Evolutionary conservation across 1,140 invertebrate species (phyloP).

Genomic region (Ctenoplectra terminalis): DNA sequence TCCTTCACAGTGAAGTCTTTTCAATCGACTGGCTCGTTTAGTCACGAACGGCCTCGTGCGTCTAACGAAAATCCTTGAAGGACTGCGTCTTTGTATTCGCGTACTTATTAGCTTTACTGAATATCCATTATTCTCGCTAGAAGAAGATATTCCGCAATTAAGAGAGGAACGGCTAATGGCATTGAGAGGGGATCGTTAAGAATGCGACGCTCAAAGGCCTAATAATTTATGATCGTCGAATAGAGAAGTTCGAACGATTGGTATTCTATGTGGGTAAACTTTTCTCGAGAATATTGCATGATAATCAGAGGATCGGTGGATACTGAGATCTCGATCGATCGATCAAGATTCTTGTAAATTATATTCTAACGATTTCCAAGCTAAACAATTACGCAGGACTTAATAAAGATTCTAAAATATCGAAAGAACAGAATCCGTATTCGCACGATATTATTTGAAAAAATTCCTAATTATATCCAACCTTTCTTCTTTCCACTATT

Average conservation of each 20-base stretch:
- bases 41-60: conserved; percentile 16
- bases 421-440: too few species aligned
- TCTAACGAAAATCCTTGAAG: conserved; percentile 39
- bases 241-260: conserved; percentile 41
- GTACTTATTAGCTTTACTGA: conserved; percentile 54
- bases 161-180: conserved; percentile 56
- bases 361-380: too few species aligned
- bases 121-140: conserved; percentile 59
- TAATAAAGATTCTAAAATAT: too few species aligned
- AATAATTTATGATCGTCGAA: conserved; percentile 56
- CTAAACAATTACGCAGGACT: too few species aligned
- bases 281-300: not conserved
- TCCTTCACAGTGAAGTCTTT: not conserved
- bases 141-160: conserved; percentile 62
- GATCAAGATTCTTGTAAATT: too few species aligned
- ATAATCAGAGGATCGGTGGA: too few species aligned
- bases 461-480: too few species aligned
- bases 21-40: not conserved
- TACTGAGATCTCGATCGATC: too few species aligned
- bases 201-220: conserved; percentile 52
- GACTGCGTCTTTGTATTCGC: conserved; percentile 45
- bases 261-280: conserved; percentile 24
- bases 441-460: too few species aligned
- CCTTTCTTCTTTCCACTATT: too few species aligned
- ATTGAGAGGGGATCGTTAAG: conserved; percentile 51